Conservation (phyloP, 2,888 invertebrate species). For the Cylloceria caligata region DNA sequence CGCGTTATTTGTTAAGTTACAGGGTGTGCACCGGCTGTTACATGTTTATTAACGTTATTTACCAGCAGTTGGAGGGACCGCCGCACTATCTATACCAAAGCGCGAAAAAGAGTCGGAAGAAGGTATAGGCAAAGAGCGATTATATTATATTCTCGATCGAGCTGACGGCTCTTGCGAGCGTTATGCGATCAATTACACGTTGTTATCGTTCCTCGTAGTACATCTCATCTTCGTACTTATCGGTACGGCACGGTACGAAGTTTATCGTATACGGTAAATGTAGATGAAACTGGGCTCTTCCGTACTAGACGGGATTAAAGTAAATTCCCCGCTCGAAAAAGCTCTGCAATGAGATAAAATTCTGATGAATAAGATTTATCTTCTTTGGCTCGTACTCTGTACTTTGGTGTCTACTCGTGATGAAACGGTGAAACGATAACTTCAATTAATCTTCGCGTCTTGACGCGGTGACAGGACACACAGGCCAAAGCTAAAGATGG, state of each 20-base stretch:
- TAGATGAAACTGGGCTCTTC: conserved; percentile 5
- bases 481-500: conserved; percentile 4
- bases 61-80: conserved; percentile 48
- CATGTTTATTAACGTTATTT: conserved; percentile 72
- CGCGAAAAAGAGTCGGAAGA: neutral
- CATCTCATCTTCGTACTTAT: conserved; percentile 23
- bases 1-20: conserved; percentile 51
- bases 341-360: conserved; percentile 20
- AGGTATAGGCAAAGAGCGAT: neutral
- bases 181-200: conserved; percentile 51
- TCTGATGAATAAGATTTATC: conserved; percentile 3
- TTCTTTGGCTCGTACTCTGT: neutral
- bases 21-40: conserved; percentile 61
- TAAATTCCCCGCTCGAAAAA: conserved; percentile 23
- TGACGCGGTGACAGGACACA: neutral
- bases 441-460: conserved; percentile 53
- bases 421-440: conserved; percentile 52
- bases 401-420: conserved; percentile 7
- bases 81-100: neutral
- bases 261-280: neutral
- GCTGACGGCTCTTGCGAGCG: conserved; percentile 5
- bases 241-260: no score
- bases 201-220: conserved; percentile 30
- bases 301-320: conserved; percentile 30
- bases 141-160: conserved; percentile 36